Evolutionary conservation across 2,888 invertebrate species (phyloP).

Genomic region (Melanostoma scalare): DNA sequence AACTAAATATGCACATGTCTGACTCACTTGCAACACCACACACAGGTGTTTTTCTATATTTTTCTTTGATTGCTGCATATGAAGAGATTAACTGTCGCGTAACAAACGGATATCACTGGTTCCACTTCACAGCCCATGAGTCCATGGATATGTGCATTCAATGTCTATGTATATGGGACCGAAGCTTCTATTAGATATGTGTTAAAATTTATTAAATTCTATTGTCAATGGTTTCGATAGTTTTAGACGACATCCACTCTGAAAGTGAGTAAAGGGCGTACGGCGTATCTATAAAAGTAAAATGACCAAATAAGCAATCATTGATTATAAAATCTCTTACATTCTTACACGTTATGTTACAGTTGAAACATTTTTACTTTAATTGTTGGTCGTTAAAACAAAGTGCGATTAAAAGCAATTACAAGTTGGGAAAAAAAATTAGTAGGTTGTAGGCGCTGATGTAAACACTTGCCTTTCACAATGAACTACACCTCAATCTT

Average conservation of each 20-base stretch:
- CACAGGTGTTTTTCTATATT: constrained; percentile 27
- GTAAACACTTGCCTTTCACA: constrained; percentile 44
- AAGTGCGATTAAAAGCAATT: constrained; percentile 39
- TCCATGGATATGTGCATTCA: constrained; percentile 67
- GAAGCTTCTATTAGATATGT: not conserved
- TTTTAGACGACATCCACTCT: too few relatives aligned
- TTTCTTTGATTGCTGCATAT: constrained; percentile 50
- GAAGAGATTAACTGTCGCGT: constrained; percentile 78
- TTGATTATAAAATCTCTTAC: too few relatives aligned
- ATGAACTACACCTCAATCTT: constrained; percentile 61
- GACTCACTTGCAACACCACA: constrained; percentile 54
- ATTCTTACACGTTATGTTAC: not conserved
- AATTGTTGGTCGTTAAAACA: not conserved
- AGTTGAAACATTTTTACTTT: constrained; percentile 22
- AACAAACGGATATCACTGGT: constrained; percentile 81
- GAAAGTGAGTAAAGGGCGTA: too few relatives aligned
- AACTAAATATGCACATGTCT: constrained; percentile 33
- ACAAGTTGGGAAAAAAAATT: constrained; percentile 21
- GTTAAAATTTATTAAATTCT: not conserved
- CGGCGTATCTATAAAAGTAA: too few relatives aligned
- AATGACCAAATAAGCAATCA: too few relatives aligned
- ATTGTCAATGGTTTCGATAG: not conserved
- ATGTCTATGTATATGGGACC: not conserved
- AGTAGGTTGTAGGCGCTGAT: constrained; percentile 15
- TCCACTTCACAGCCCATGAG: constrained; percentile 81